These are phyloP conservation scores for Norana najaformis DNA, from an alignment of 2,888 invertebrate genomes.

Conservation along the genomic window DNA sequence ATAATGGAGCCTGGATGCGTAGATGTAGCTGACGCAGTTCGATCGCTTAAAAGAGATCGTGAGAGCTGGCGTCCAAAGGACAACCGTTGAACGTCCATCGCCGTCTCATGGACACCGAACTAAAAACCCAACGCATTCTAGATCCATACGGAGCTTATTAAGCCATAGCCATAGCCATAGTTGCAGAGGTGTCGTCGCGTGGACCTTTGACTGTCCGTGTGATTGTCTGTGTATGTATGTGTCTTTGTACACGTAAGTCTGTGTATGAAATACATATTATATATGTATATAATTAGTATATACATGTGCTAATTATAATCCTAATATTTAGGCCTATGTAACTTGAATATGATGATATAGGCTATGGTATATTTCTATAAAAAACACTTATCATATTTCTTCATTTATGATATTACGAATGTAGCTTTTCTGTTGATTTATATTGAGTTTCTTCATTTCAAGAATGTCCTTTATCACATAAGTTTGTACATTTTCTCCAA, in stretches of 20 bases:
- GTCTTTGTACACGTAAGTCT: not conserved
- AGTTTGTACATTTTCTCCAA: too few relatives aligned
- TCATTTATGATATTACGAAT: too few relatives aligned
- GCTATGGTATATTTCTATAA: too few relatives aligned
- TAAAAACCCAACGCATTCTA: constrained; percentile 18
- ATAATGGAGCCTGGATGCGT: not conserved
- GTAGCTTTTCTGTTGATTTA: too few relatives aligned
- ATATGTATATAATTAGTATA: too few relatives aligned
- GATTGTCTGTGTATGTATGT: not conserved
- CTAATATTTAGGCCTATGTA: too few relatives aligned
- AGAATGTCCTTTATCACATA: too few relatives aligned
- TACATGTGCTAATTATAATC: too few relatives aligned
- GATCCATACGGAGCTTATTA: not conserved
- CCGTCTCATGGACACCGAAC: not conserved
- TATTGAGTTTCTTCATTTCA: too few relatives aligned
- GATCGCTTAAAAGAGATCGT: not conserved
- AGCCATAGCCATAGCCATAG: not conserved
- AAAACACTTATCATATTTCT: too few relatives aligned
- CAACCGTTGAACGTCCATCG: not conserved
- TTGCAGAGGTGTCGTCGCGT: not conserved
- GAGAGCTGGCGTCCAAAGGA: not conserved
- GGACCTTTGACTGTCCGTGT: not conserved
- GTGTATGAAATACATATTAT: too few relatives aligned
- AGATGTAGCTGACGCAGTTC: not conserved
- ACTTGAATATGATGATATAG: too few relatives aligned